phyloP scores from a whole-genome alignment of 2,797 vertebrate species.

The Oophaga sylvatica region DNA sequence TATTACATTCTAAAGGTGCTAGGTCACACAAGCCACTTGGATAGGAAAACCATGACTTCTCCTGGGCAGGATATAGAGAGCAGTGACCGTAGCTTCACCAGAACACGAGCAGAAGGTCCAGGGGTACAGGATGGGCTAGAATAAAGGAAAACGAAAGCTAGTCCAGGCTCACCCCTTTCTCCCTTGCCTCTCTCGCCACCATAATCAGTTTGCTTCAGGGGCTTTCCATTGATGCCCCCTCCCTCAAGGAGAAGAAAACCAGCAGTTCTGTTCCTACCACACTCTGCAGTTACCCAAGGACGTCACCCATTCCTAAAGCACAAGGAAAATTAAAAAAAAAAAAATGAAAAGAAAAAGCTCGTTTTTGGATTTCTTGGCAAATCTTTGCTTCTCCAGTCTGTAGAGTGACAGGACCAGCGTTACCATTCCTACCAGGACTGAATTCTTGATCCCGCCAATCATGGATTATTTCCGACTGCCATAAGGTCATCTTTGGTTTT shows the following conservation, averaged over 20 bases:
- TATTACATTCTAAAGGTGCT: conserved; percentile 14
- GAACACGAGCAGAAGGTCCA: not conserved
- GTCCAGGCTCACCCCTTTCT: conserved; percentile 42
- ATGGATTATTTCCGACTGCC: conserved; percentile 56
- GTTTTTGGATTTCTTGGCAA: conserved; percentile 65
- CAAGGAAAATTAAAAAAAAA: conserved; percentile 69
- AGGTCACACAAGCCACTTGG: not conserved
- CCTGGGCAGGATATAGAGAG: not conserved
- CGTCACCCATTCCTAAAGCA: conserved; percentile 70
- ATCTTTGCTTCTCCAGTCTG: conserved; percentile 64
- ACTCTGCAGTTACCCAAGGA: conserved; percentile 52
- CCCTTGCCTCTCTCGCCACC: conserved; percentile 50
- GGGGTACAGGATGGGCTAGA: not conserved
- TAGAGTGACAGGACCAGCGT: conserved; percentile 46
- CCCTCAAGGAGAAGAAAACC: conserved; percentile 61
- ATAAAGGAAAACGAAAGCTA: not conserved
- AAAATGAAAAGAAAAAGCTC: conserved; percentile 34
- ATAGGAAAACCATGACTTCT: not conserved
- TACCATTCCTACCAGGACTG: conserved; percentile 58
- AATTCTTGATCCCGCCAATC: conserved; percentile 50
- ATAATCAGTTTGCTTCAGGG: conserved; percentile 41
- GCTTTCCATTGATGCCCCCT: conserved; percentile 56
- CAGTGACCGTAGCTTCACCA: not conserved
- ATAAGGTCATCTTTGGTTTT: conserved; percentile 43
- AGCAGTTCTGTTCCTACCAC: conserved; percentile 46